These are phyloP conservation scores for Ia io DNA, from an alignment of 2,113 vertebrate genomes.

Conservation along the genomic window DNA sequence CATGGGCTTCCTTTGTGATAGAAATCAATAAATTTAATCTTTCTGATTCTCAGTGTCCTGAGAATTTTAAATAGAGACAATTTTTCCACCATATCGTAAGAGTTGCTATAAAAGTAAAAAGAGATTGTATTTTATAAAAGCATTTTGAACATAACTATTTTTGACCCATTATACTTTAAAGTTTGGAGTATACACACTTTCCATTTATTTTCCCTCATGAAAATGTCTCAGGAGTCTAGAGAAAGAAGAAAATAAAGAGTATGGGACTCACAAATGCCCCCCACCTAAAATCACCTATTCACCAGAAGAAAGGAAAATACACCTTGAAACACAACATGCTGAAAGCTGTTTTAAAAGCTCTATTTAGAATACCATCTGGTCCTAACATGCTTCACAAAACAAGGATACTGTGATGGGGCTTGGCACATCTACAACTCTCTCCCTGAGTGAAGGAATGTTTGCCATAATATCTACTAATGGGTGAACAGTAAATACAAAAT, in stretches of 20 bases:
- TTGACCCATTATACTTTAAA: neutral
- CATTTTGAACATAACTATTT: neutral
- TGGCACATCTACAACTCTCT: slow-evolving; percentile 22
- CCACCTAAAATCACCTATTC: neutral
- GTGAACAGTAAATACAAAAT: neutral
- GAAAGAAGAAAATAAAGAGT: neutral
- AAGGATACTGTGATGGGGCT: neutral
- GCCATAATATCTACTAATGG: neutral
- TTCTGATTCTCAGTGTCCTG: neutral
- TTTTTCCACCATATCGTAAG: neutral
- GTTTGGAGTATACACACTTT: neutral
- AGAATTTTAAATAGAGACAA: neutral
- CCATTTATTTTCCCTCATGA: slow-evolving; percentile 5
- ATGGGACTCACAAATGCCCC: neutral
- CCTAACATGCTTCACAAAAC: slow-evolving; percentile 44
- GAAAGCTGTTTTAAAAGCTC: slow-evolving; percentile 38
- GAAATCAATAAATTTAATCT: neutral
- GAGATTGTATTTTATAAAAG: neutral
- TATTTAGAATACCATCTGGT: slow-evolving; percentile 58
- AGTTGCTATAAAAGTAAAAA: neutral
- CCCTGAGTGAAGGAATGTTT: slow-evolving; percentile 16
- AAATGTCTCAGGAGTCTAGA: neutral
- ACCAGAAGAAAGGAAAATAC: neutral
- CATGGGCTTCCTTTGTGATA: neutral
- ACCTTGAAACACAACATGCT: neutral